Conservation (phyloP, 2,888 invertebrate species). For the Papilio elwesi region DNA sequence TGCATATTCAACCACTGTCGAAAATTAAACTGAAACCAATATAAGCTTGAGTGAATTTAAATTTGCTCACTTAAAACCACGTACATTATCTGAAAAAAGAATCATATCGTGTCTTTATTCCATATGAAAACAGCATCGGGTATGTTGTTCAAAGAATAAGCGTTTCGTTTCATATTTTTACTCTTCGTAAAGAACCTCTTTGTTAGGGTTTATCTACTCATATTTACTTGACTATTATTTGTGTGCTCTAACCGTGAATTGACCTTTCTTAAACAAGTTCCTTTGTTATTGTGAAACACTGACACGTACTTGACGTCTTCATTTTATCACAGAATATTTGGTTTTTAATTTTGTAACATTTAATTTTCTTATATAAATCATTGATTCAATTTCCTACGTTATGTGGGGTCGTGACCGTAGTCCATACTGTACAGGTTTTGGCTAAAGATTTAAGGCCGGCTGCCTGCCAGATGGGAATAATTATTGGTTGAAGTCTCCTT, state of each 20-base stretch:
- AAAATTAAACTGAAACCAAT: too few species aligned
- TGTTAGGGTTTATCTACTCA: not conserved
- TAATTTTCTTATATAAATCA: too few species aligned
- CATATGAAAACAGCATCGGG: not conserved
- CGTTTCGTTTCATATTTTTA: not conserved
- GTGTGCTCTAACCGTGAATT: conserved; percentile 29
- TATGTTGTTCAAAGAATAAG: not conserved
- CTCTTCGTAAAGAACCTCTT: conserved; percentile 7
- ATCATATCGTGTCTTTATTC: not conserved
- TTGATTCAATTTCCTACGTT: too few species aligned
- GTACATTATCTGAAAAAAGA: not conserved
- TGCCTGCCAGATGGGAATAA: too few species aligned
- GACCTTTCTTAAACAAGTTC: conserved; percentile 25
- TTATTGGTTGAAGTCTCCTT: too few species aligned
- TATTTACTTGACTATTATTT: conserved; percentile 27
- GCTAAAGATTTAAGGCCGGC: too few species aligned
- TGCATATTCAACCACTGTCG: not conserved
- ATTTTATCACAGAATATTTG: not conserved
- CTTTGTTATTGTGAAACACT: conserved; percentile 17
- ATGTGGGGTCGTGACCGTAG: too few species aligned
- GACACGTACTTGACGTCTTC: not conserved
- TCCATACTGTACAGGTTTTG: too few species aligned
- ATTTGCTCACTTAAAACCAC: not conserved
- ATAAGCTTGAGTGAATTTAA: not conserved
- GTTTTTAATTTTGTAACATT: too few species aligned